These are phyloP conservation scores for Eira barbara DNA, from an alignment of 2,113 vertebrate species.

Conservation along the genomic window DNA sequence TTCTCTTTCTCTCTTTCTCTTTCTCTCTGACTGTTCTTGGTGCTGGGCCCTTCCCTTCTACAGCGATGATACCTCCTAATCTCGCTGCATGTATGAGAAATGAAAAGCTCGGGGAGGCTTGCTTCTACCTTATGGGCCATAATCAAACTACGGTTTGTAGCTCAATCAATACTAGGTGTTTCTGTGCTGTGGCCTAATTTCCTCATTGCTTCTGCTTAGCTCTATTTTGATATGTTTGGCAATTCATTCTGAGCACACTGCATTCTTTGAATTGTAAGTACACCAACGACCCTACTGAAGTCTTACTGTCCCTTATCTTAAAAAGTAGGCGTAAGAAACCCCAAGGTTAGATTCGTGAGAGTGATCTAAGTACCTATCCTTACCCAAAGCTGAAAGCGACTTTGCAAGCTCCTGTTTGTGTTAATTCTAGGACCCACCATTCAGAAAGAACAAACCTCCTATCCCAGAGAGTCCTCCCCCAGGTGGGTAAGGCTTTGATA, in stretches of 20 bases:
- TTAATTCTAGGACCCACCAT: not conserved
- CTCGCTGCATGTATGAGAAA: constrained; percentile 99
- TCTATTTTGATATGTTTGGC: constrained; percentile 91
- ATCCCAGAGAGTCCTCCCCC: constrained; percentile 55
- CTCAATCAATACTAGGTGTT: constrained; percentile 92
- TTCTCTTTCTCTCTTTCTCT: constrained; percentile 89
- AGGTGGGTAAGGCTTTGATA: not conserved
- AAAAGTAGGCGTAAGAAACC: constrained; percentile 63
- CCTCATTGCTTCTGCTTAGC: constrained; percentile 90
- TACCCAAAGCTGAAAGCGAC: constrained; percentile 35
- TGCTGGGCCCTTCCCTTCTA: constrained; percentile 95
- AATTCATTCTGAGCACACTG: constrained; percentile 87
- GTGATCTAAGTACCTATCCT: constrained; percentile 11
- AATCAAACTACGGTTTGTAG: constrained; percentile 99
- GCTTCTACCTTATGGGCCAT: constrained; percentile 99
- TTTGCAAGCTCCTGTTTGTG: not conserved
- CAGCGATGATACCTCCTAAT: constrained; percentile 99
- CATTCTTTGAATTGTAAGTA: constrained; percentile 87
- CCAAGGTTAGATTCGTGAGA: constrained; percentile 37
- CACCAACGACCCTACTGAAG: constrained; percentile 66
- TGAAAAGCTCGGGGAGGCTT: constrained; percentile 99
- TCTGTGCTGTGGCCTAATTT: constrained; percentile 94
- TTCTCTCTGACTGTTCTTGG: constrained; percentile 88
- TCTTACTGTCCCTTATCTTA: constrained; percentile 60
- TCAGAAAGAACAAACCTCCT: not conserved